Conservation (phyloP, 2,113 vertebrate genomes). For the Rhadina sibilatrix region DNA sequence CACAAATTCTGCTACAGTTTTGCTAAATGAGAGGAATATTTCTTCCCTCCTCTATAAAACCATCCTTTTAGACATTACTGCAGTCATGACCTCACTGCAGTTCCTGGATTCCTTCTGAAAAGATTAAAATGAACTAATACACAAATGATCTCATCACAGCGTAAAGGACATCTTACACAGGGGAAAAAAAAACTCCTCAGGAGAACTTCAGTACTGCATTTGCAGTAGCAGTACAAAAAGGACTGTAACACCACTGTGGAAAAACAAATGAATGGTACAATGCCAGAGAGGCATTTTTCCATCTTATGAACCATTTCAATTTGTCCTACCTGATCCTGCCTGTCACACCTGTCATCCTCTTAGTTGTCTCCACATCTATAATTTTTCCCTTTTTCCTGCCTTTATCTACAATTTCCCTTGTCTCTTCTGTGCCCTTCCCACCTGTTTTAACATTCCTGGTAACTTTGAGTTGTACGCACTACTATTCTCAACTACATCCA, state of each 20-base stretch:
- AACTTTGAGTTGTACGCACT: background rate
- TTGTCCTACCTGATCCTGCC: background rate
- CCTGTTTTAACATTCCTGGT: background rate
- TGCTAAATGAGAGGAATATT: background rate
- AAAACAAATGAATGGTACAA: background rate
- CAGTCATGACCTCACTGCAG: background rate
- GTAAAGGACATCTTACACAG: background rate
- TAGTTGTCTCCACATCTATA: background rate
- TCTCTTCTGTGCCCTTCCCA: background rate
- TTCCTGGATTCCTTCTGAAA: constrained; percentile 15
- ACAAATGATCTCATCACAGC: constrained; percentile 36
- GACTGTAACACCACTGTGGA: background rate
- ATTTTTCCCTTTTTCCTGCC: background rate
- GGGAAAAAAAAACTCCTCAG: background rate
- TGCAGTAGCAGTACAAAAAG: background rate
- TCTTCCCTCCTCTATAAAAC: background rate
- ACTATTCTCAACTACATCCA: background rate
- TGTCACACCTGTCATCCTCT: background rate
- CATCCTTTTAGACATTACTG: constrained; percentile 24
- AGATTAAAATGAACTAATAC: constrained; percentile 47
- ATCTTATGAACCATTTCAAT: background rate
- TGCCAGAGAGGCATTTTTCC: background rate
- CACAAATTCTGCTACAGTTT: background rate
- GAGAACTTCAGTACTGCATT: background rate
- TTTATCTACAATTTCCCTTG: background rate